Evolutionary conservation across 2,797 vertebrate genomes (phyloP).

Genomic region (Clarias laeviceps): DNA sequence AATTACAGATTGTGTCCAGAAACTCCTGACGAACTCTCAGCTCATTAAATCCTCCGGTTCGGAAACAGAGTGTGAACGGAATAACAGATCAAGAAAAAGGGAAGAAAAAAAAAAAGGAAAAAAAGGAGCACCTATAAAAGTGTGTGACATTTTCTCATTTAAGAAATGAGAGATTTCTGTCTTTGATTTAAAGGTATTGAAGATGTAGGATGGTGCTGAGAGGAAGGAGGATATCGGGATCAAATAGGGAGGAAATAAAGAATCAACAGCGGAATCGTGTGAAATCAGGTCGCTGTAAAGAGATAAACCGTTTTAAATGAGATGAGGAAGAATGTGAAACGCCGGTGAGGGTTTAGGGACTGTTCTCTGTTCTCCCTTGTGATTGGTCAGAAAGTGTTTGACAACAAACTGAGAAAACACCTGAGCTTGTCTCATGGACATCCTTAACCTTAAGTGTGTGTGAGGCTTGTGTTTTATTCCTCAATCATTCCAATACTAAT

Average conservation of each 20-base stretch:
- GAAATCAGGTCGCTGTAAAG: neutral
- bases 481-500: neutral
- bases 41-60: conserved; percentile 28
- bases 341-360: neutral
- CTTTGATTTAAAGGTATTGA: neutral
- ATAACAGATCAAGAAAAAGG: neutral
- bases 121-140: neutral
- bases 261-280: neutral
- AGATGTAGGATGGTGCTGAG: neutral
- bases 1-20: conserved; percentile 54
- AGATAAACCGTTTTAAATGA: neutral
- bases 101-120: neutral
- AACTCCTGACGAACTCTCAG: neutral
- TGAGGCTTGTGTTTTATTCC: neutral
- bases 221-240: neutral
- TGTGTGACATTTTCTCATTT: neutral
- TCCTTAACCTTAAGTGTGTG: neutral
- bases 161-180: neutral
- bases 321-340: neutral
- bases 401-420: neutral
- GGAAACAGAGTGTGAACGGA: neutral
- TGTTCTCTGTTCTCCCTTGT: neutral
- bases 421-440: neutral
- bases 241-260: neutral
- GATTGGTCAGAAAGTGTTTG: neutral